These are phyloP conservation scores for Ramphastos sulfuratus DNA, from an alignment of 2,113 vertebrate genomes.

Conservation along the genomic window DNA sequence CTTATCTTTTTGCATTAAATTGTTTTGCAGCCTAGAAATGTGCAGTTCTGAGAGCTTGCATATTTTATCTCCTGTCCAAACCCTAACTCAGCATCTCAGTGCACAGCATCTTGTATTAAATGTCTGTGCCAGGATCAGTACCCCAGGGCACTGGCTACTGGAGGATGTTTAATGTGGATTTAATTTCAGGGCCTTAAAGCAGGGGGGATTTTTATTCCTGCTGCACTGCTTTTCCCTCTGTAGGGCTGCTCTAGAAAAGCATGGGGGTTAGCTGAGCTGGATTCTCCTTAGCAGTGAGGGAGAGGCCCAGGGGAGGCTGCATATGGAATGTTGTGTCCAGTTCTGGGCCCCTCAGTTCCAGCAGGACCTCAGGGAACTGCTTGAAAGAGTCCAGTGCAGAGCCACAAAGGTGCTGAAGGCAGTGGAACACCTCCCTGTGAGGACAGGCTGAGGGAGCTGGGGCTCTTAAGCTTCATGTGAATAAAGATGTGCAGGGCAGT, in stretches of 20 bases:
- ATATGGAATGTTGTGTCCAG: no score
- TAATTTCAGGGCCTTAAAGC: neutral
- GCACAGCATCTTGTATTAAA: neutral
- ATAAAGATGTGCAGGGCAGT: no score
- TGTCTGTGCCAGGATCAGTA: neutral
- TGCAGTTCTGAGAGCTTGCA: neutral
- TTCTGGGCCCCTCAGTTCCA: no score
- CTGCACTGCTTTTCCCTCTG: neutral
- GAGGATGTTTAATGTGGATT: neutral
- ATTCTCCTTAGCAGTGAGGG: neutral
- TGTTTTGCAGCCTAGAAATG: neutral
- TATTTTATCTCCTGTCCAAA: neutral
- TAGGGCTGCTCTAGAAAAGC: neutral
- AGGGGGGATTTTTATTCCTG: neutral
- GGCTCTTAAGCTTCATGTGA: no score
- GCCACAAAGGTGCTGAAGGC: no score
- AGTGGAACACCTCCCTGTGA: no score
- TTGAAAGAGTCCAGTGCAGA: no score
- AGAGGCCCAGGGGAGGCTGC: neutral
- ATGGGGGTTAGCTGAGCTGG: accelerated
- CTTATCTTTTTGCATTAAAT: neutral
- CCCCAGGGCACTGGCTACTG: neutral
- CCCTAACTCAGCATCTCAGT: neutral
- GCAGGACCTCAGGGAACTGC: no score
- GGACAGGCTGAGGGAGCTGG: no score